phyloP scores from a whole-genome alignment of 1,140 invertebrate genomes.

The Arctopsyche grandis region DNA sequence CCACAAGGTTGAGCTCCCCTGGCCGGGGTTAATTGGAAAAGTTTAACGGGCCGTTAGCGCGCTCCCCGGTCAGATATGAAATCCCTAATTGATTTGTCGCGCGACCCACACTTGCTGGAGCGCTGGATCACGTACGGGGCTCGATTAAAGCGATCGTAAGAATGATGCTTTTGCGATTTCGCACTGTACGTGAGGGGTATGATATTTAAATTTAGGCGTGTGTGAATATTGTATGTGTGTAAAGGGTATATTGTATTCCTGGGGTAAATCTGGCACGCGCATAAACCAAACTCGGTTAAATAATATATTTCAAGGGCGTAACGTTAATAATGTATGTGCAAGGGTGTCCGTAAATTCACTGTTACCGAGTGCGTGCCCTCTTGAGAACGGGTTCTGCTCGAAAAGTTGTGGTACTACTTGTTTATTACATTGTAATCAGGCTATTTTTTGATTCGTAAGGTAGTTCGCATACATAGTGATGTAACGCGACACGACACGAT shows the following conservation, averaged over 20 bases:
- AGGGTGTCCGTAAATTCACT: constrained; percentile 6
- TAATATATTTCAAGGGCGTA: constrained; percentile 13
- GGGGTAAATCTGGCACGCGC: not conserved
- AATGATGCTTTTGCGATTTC: not conserved
- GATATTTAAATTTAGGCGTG: too few species aligned
- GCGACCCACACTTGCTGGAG: not conserved
- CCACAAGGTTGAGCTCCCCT: not conserved
- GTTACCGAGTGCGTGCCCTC: not conserved
- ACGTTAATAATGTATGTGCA: constrained; percentile 19
- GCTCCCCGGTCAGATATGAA: constrained; percentile 27
- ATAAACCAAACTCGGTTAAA: constrained; percentile 20
- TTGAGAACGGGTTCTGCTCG: not conserved
- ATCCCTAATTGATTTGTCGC: constrained; percentile 38
- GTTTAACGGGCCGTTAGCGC: constrained; percentile 34
- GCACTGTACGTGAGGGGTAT: too few species aligned
- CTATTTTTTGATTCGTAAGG: too few species aligned
- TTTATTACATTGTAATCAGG: too few species aligned
- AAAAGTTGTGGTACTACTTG: not conserved
- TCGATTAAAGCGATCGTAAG: not conserved
- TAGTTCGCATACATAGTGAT: too few species aligned
- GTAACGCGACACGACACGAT: too few species aligned
- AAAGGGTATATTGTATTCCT: not conserved
- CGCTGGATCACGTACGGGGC: not conserved
- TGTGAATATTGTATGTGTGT: not conserved
- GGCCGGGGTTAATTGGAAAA: constrained; percentile 37